Percentiles rank a stretch among this genome's conserved stretches.
These are phyloP conservation scores for Onychomys arenicola DNA, from an alignment of 2,797 vertebrate genomes.

Conservation along the genomic window DNA sequence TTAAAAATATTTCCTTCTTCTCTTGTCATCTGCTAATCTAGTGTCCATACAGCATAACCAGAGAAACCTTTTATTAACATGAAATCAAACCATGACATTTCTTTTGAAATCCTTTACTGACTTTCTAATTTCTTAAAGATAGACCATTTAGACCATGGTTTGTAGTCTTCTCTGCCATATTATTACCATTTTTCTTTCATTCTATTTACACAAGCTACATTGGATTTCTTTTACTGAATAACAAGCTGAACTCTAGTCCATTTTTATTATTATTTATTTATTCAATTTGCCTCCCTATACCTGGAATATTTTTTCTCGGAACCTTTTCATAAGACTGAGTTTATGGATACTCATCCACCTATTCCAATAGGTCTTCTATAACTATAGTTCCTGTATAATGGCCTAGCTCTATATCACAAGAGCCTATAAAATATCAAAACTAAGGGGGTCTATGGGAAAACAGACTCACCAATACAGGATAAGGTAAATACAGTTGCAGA, in stretches of 20 bases:
- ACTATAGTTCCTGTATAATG: not conserved
- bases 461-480: too few species aligned
- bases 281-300: not conserved
- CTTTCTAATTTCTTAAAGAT: constrained; percentile 7
- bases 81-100: not conserved
- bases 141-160: not conserved
- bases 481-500: too few species aligned
- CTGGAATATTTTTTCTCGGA: not conserved
- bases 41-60: not conserved
- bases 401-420: not conserved
- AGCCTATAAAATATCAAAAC: too few species aligned
- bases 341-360: not conserved
- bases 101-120: not conserved
- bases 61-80: not conserved
- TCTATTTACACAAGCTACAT: not conserved
- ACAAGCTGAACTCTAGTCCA: not conserved
- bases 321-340: not conserved
- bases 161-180: not conserved
- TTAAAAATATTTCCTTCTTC: not conserved
- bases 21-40: not conserved
- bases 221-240: constrained; percentile 1
- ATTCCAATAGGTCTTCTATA: not conserved
- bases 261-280: not conserved
- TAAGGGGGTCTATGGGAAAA: too few species aligned
- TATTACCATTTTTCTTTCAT: not conserved